Conservation (phyloP, 2,797 vertebrate genomes). For the Sebastiscus tertius region DNA sequence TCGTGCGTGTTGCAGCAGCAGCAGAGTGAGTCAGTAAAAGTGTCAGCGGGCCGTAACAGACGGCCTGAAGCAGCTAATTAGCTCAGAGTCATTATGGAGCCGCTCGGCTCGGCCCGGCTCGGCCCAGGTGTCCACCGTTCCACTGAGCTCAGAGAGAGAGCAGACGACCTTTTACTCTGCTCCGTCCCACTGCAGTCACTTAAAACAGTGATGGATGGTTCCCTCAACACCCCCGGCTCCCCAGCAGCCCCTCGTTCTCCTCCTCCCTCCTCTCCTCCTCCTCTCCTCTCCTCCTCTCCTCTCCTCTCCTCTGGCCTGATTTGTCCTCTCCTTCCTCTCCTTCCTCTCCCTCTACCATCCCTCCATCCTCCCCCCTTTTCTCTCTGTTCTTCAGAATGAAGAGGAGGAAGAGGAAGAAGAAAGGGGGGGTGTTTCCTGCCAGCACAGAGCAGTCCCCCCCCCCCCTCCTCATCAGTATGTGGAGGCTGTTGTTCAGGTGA, state of each 20-base stretch:
- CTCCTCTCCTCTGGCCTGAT: slow-evolving; percentile 28
- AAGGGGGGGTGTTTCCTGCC: slow-evolving; percentile 35
- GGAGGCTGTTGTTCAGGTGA: slow-evolving; percentile 66
- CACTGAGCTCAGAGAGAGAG: slow-evolving; percentile 61
- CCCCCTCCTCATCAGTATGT: slow-evolving; percentile 65
- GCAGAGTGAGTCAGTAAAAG: slow-evolving; percentile 61
- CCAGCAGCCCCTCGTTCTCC: neutral
- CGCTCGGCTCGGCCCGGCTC: slow-evolving; percentile 57
- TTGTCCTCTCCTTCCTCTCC: slow-evolving; percentile 17
- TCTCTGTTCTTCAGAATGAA: slow-evolving; percentile 50
- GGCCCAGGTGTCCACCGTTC: slow-evolving; percentile 59
- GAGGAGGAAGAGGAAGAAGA: slow-evolving; percentile 43
- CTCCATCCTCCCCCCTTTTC: slow-evolving; percentile 12
- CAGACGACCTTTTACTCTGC: slow-evolving; percentile 70
- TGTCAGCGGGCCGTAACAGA: slow-evolving; percentile 60
- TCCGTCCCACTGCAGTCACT: slow-evolving; percentile 75
- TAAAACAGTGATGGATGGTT: slow-evolving; percentile 80
- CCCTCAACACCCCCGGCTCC: slow-evolving; percentile 30
- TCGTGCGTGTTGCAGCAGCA: slow-evolving; percentile 16
- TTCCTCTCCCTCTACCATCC: slow-evolving; percentile 9
- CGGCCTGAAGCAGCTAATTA: slow-evolving; percentile 63
- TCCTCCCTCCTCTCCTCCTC: neutral
- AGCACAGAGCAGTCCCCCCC: slow-evolving; percentile 9
- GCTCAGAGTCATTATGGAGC: slow-evolving; percentile 65
- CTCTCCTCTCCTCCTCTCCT: neutral